These are phyloP conservation scores for Beaufortia kweichowensis DNA, from an alignment of 2,113 vertebrate species.

Conservation along the genomic window DNA sequence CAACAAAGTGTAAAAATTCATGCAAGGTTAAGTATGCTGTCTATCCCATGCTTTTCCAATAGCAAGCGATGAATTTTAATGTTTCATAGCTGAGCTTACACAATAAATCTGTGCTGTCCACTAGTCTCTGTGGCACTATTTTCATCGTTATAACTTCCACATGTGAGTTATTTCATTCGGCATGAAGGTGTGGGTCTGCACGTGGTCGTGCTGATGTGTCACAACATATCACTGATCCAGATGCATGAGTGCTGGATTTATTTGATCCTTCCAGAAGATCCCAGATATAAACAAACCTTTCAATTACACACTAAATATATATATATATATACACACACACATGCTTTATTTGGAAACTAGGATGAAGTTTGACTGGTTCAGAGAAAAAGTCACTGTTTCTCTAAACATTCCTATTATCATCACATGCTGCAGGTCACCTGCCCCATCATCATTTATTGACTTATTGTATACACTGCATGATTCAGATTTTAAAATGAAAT, in stretches of 20 bases:
- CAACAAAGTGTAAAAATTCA: conserved; percentile 25
- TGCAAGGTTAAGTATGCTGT: conserved; percentile 32
- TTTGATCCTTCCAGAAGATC: neutral
- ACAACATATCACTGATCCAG: conserved; percentile 28
- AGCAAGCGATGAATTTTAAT: conserved; percentile 42
- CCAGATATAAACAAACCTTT: neutral
- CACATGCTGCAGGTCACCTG: neutral
- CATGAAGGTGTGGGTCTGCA: conserved; percentile 31
- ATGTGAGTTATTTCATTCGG: conserved; percentile 53
- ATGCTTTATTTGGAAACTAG: neutral
- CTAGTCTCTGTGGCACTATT: conserved; percentile 37
- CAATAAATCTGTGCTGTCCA: conserved; percentile 46
- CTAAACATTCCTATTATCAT: neutral
- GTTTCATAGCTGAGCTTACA: conserved; percentile 33
- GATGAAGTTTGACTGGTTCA: neutral
- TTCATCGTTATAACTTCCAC: conserved; percentile 55
- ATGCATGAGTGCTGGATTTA: neutral
- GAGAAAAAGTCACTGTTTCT: neutral
- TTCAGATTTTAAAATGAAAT: neutral
- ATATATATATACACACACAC: too few relatives aligned
- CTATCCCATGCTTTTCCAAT: conserved; percentile 20
- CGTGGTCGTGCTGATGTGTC: conserved; percentile 43
- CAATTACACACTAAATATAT: neutral
- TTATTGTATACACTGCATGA: neutral
- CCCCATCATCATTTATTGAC: neutral